Evolutionary conservation across 1,140 invertebrate genomes (phyloP), one percentile per base, ranked within the genome.

Genomic region (Orussus abietinus): DNA sequence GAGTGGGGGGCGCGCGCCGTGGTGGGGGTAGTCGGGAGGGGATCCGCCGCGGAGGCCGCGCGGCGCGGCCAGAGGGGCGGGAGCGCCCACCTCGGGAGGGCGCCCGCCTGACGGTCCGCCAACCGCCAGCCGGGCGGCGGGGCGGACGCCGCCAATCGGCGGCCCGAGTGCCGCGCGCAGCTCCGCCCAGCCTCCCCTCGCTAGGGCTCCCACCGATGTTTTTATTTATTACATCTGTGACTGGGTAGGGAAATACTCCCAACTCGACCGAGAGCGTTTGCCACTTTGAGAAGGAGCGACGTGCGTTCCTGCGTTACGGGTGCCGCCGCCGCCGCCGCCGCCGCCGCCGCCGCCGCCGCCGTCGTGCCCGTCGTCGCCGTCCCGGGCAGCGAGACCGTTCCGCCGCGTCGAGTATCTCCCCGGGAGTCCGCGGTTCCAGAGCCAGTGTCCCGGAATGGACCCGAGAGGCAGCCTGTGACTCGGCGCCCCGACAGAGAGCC

Each of bases 171-270:
- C n/a, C 58, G 70, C 66, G 63, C 58, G 54, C 54, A 52, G 48
- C 52, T 46, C 31, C 57, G 57, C 64, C 57, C 53, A 53, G 53
- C 52, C 49, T 59, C 64, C 64, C 62, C 56, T 55, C 53, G 47
- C 47, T 22, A 34, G 18, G 31, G 60, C 69, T 76, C 73, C 74
- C 70, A 74, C 65, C 66, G 72, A 73, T 78, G 76, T 79, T 80
- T 79, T 80, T 79, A 79, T 80, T 79, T 79, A 79, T 79, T 80
- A 77, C 76, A 77, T 77, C 76, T 76, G 77, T 78, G 77, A 74
- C 75, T 75, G 72, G 68, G 73, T 76, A 75, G 70, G 75, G 70
- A 70, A 73, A 73, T 72, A 72, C 69, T 66, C 68, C 60, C 59
- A 64, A 68, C 66, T 68, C 55, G 71, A 74, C 71, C 70, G 72